These are phyloP conservation scores for Scolopax mira DNA, from an alignment of 2,113 vertebrate genomes.

Conservation along the genomic window DNA sequence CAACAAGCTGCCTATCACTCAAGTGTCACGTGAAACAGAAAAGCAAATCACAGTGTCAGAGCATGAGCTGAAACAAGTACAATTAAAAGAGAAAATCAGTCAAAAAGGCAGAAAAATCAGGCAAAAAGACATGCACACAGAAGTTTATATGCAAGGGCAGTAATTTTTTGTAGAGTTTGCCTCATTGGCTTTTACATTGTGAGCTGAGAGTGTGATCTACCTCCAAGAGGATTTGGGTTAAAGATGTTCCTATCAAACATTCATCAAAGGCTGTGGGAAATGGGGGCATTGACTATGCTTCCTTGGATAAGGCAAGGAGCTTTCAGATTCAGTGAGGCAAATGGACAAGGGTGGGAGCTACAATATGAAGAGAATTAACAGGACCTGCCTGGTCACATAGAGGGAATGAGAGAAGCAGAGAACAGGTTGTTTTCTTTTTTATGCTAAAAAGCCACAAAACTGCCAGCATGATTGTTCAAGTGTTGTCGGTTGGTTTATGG, in stretches of 20 bases:
- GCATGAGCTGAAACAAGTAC: not conserved
- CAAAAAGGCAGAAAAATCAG: not conserved
- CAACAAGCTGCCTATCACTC: not conserved
- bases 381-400: not conserved
- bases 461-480: not conserved
- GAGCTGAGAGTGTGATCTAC: not conserved
- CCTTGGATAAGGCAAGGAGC: not conserved
- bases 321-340: not conserved
- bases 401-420: not conserved
- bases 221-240: not conserved
- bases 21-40: not conserved
- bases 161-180: not conserved
- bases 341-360: not conserved
- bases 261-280: not conserved
- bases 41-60: not conserved
- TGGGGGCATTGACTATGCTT: not conserved
- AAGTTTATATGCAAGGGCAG: not conserved
- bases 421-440: not conserved
- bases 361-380: not conserved
- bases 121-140: not conserved
- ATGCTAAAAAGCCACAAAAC: not conserved
- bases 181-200: not conserved
- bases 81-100: not conserved
- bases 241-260: not conserved
- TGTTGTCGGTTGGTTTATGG: not conserved